A percentile compares a stretch with the other conserved stretches of the same genome.
phyloP scores from a whole-genome alignment of 2,888 invertebrate species.

The Drosophila nr. fundita region DNA sequence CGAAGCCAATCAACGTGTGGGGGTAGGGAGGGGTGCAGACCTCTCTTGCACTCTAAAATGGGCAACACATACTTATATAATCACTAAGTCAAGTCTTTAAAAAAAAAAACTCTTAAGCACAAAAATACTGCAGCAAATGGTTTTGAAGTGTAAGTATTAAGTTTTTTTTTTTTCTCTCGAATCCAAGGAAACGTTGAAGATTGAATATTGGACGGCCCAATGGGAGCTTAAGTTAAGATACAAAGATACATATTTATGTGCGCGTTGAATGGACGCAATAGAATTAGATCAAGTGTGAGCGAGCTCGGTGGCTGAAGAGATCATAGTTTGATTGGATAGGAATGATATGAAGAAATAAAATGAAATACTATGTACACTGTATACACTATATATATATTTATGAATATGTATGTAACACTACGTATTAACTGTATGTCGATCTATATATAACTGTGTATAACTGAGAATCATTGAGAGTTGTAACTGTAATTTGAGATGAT shows the following conservation, averaged over 20 bases:
- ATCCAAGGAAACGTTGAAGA: slow-evolving; percentile 5
- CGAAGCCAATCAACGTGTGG: not conserved
- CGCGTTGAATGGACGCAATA: slow-evolving; percentile 1
- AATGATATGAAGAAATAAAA: slow-evolving; percentile 17
- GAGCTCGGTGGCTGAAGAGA: slow-evolving; percentile 15
- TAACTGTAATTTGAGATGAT: slow-evolving; percentile 74
- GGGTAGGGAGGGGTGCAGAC: slow-evolving; percentile 6
- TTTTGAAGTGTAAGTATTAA: slow-evolving; percentile 38
- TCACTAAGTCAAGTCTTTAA: slow-evolving; percentile 23
- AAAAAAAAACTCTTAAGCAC: slow-evolving; percentile 33
- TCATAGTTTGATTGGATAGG: slow-evolving; percentile 37
- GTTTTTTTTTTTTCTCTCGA: slow-evolving; percentile 19
- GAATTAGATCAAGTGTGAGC: slow-evolving; percentile 1
- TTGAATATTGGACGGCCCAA: not conserved
- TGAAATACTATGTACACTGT: slow-evolving; percentile 45
- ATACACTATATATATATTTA: slow-evolving; percentile 57
- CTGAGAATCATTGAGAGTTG: slow-evolving; percentile 72
- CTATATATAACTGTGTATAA: slow-evolving; percentile 67
- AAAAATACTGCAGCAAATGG: slow-evolving; percentile 30
- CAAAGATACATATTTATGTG: slow-evolving; percentile 1
- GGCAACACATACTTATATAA: slow-evolving; percentile 8
- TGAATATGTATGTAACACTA: slow-evolving; percentile 49
- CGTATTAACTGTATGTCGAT: slow-evolving; percentile 60
- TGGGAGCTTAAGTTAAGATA: not conserved
- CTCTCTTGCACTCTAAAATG: slow-evolving; percentile 29